Base-by-base conservation (phyloP, 2,888 invertebrate species). In the Alentia gelatinosa region DNA sequence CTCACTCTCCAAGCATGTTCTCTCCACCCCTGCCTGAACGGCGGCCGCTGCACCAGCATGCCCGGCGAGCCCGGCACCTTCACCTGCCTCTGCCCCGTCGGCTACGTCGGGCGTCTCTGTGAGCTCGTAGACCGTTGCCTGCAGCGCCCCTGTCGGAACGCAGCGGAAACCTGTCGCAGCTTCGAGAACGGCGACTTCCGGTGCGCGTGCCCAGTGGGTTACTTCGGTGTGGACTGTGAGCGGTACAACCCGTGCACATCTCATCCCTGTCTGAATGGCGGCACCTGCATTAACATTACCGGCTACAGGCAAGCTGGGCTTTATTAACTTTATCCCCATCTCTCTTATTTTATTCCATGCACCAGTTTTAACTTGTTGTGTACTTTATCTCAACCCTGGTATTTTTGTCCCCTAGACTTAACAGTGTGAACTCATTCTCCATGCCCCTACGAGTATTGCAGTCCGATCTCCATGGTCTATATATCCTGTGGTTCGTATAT, bases 41-140 rank as follows among this genome's bases (percentile, higher is more conserved):
- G 33, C 50, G 79, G 79, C 35, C 74, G 37, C 39, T 79, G 86
- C 79, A 56, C 88, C 37, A 75, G 68, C 56, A 84, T 50, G 68
- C 86, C 86, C 23, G 86, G 47, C 35, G 12, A 19, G 26, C 9
- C 5, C n/a, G 9, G 12, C 86, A 90, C 83, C 63, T 89, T 89
- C 91, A 92, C 91, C 0, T 95, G 95, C 93, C 91, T 93, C 79
- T 95, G 95, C 19, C 91, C 92, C 42, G 94, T 93, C 7, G 95
- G 95, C 19, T 95, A 93, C 91, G 91, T 90, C 23, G 95, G 95
- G 0, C 37, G 33, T 7, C 88, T 84, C 26, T 95, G 95, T 92
- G 56, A 90, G 5, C 74, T 89, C 9, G 26, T 35, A 19, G 63
- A 63, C 63, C 89, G 63, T 23, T 86, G 86, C 86, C 47, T 42